Evolutionary conservation across 2,888 invertebrate species (phyloP), one percentile per base, ranked within the genome.

Genomic region (Tetranychus truncatus): DNA sequence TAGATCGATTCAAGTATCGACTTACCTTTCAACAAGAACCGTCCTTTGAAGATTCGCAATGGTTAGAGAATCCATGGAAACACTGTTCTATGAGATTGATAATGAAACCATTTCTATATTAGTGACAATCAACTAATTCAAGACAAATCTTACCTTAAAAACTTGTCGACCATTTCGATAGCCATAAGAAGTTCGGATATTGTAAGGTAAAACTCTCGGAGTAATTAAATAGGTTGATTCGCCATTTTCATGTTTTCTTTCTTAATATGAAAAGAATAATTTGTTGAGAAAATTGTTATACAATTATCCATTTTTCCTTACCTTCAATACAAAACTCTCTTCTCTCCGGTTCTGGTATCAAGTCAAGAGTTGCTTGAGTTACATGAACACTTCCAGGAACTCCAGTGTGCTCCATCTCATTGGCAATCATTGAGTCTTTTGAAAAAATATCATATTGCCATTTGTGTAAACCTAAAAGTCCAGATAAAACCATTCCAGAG

Each of bases 361-460:
- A 66, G 67, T 77, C 74, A 7, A 76, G 46, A 4, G 82, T 94
- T 82, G 89, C 88, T 80, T 89, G 87, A 0, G 92, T 92, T 6
- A 94, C 87, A 82, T 94, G 93, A 0, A 94, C 91, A 81, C 84
- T 91, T 88, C 94, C 95, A 0, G 95, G 89, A 80, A 88, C 85
- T 6, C 96, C 96, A 0, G 91, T 89, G 67, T 92, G 89, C 82
- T 96, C 96, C 90, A 97, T 91, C 81, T 90, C 89, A 84, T 93
- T 95, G 0, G 96, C 95, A 80, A 95, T 90, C 45, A 91, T 91
- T 34, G 92, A 95, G 83, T 96, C 95, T 81, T 90, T 90, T 65
- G 85, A 85, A 86, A 95, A 96, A 77, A 96, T 90, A 81, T 96
- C 96, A 81, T 89, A 96, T 82, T 96, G 95, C 92, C 95, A 95